These are phyloP conservation scores for Ichneumon xanthorius DNA, from an alignment of 2,888 invertebrate species.

Conservation along the genomic window DNA sequence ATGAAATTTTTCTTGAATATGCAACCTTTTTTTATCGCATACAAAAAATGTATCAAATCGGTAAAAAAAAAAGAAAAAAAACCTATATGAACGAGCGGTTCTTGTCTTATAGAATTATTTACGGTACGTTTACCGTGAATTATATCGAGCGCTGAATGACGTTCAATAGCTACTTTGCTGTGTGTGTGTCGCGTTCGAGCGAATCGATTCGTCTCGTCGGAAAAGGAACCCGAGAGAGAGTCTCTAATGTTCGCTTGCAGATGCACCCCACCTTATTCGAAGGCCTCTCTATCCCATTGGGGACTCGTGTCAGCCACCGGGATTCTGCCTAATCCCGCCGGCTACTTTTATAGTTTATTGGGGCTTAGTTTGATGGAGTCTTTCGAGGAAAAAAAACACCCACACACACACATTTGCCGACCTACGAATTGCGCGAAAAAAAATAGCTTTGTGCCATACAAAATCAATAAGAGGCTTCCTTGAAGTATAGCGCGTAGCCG, in stretches of 20 bases:
- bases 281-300: constrained; percentile 19
- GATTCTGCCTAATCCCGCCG: constrained; percentile 74
- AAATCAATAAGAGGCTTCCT: constrained; percentile 76
- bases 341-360: constrained; percentile 84
- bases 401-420: constrained; percentile 48
- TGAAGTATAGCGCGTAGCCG: constrained; percentile 18
- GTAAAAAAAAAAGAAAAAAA: background rate
- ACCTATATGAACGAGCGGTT: too few species aligned
- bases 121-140: constrained; percentile 24
- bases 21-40: background rate
- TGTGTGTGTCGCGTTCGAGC: constrained; percentile 4
- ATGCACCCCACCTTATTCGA: constrained; percentile 51
- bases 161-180: background rate
- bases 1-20: too few species aligned
- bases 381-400: constrained; percentile 74
- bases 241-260: constrained; percentile 52
- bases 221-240: constrained; percentile 42
- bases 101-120: constrained; percentile 19
- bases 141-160: background rate
- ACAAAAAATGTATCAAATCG: background rate
- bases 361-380: constrained; percentile 84
- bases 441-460: constrained; percentile 31
- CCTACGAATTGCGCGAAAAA: constrained; percentile 25
- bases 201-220: constrained; percentile 56
- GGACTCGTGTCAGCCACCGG: constrained; percentile 57